Evolutionary conservation across 2,113 vertebrate species (phyloP), one percentile per base, ranked within the genome.

Genomic region (Hypanus sabinus): DNA sequence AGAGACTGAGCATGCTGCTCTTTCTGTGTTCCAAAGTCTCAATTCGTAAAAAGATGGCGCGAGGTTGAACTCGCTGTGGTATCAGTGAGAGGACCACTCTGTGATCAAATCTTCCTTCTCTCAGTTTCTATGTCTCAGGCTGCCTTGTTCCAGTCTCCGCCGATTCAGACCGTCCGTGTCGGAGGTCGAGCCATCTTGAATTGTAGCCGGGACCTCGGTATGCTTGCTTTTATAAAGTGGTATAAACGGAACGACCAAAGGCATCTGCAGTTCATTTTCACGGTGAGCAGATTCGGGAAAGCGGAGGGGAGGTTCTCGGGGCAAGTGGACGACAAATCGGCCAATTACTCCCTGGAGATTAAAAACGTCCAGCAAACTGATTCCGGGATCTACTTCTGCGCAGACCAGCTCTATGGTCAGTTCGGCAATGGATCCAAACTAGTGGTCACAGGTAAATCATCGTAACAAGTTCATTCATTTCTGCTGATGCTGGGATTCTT

Each of bases 221-320:
- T 0, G 38, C 20, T 6, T 10, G 7, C 0, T 1, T 1, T 10
- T 46, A 46, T 83, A 1, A 0, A 24, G 20, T 57, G 80, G 80
- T 83, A 55, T 8, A 55, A 3, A 57, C 80, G 55, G 20, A 4
- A 6, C 6, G 38, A 1, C 22, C 38, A 24, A 8, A 7, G 46
- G 5, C 36, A 10, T 0, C 5, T 83, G 18, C 20, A 83, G 22
- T 22, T 55, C 20, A 18, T 46, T 83, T 55, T 24, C 80, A 83
- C 0, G 1, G 9, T 6, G 38, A 18, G 18, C 0, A 24, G 24
- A 55, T 38, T 0, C 20, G 0, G 9, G 1, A 1, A 0, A 9
- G 20, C 80, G 10, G 46, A 55, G 22, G 46, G 80, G 55, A 83
- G 20, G 10, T 83, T 83, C 46, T 83, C 80, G 7, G 80, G 80